Conservation (phyloP, 1,140 invertebrate genomes). For the Vanessa atalanta region DNA sequence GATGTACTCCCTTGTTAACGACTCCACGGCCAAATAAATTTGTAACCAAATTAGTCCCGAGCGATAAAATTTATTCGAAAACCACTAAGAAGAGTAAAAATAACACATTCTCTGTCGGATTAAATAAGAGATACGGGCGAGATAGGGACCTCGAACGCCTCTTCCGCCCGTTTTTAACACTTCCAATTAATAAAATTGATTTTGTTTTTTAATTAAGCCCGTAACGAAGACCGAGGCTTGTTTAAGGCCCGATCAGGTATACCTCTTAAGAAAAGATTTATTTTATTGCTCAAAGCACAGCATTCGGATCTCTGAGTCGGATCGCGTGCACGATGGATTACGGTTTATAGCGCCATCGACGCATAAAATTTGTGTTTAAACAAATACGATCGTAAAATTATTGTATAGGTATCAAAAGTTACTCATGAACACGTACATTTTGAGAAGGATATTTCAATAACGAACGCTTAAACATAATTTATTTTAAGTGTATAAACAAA, state of each 20-base stretch:
- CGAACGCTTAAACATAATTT: conserved; percentile 1
- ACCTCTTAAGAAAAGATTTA: conserved; percentile 77
- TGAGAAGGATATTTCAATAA: background rate
- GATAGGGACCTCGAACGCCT: conserved; percentile 69
- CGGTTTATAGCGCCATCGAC: conserved; percentile 57
- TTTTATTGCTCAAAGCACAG: conserved; percentile 77
- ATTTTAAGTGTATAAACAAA: background rate
- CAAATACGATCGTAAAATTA: conserved; percentile 38
- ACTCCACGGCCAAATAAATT: conserved; percentile 78
- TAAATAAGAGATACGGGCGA: conserved; percentile 78
- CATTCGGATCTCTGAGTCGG: conserved; percentile 55
- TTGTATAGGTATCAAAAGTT: conserved; percentile 17
- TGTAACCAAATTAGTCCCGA: conserved; percentile 80
- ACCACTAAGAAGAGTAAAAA: conserved; percentile 77
- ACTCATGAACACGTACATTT: conserved; percentile 7
- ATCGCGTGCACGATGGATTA: conserved; percentile 61
- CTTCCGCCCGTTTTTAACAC: conserved; percentile 80
- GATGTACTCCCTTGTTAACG: conserved; percentile 79
- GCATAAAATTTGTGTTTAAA: conserved; percentile 60
- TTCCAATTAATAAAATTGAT: conserved; percentile 81
- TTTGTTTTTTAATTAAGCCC: conserved; percentile 79
- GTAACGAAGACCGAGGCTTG: conserved; percentile 71
- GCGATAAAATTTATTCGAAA: conserved; percentile 81
- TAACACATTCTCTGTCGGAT: conserved; percentile 79
- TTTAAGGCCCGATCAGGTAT: conserved; percentile 69